phyloP scores from a whole-genome alignment of 2,113 vertebrate species.

The Phaethon lepturus region DNA sequence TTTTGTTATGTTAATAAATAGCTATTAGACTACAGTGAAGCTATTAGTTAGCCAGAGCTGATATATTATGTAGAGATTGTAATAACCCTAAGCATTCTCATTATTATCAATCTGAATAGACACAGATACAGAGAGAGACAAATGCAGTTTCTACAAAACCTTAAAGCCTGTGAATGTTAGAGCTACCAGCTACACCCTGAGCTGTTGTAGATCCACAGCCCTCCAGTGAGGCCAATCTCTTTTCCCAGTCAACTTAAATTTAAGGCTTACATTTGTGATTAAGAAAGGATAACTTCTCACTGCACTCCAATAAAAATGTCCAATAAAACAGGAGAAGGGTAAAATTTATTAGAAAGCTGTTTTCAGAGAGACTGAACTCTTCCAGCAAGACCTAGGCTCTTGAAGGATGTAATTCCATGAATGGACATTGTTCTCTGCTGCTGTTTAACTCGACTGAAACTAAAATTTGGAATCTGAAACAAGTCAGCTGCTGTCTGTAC shows the following conservation, averaged over 20 bases:
- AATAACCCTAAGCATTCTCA: constrained; percentile 31
- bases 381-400: not conserved
- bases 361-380: not conserved
- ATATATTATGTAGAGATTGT: constrained; percentile 40
- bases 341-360: not conserved
- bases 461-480: not conserved
- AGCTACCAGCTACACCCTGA: not conserved
- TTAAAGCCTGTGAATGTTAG: not conserved
- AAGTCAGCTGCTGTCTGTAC: not conserved
- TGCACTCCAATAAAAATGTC: not conserved
- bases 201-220: not conserved
- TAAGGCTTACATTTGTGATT: not conserved
- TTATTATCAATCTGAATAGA: constrained; percentile 34
- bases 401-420: not conserved
- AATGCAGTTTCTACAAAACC: not conserved
- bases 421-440: accelerated
- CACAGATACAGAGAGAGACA: not conserved
- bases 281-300: not conserved
- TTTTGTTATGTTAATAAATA: constrained; percentile 55
- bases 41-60: constrained; percentile 34
- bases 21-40: constrained; percentile 6
- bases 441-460: not conserved
- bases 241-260: not conserved
- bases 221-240: not conserved
- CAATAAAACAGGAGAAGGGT: not conserved